Base-by-base conservation (phyloP, 2,113 vertebrate species). In the Gobiocypris rarus region DNA sequence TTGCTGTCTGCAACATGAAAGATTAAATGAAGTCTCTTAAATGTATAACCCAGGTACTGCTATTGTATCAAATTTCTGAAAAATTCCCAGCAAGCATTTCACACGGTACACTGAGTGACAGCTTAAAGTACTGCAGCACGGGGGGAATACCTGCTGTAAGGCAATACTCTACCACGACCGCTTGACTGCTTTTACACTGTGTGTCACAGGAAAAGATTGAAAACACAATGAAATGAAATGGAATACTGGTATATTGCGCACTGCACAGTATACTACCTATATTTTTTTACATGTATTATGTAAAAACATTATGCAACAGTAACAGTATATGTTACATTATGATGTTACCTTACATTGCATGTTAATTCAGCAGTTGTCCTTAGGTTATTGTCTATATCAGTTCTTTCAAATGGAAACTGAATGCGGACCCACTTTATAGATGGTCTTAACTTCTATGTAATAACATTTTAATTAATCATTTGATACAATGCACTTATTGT, bases 121-220 rank as follows among this genome's bases (percentile, higher is more conserved):
- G 56, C 28, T 50, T 22, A 82, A 52, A 54, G 71, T 71, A 24
- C 81, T 22, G 65, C 14, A 24, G 34, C 10, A 65, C 19, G 15
- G 73, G 82, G 84, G 80, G 83, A 76, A 81, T 67, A 84, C 75
- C 43, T 34, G 81, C 48, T 59, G 83, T 67, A 81, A 87, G 82
- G 73, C 52, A 79, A 81, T 77, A 75, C 34, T 41, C 74, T 67
- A 50, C 45, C 24, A 38, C 45, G 34, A 58, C 73, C 59, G 41
- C 61, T 28, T 38, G 70, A 63, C 63, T 67, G 54, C 48, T 81
- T 81, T 69, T 50, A 73, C 56, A 48, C 34, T 65, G 7, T 43
- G 34, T 34, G 17, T 48, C 17, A 48, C 26, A 19, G 5, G 9
- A 45, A 28, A 45, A 31, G 59, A 52, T 50, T 61, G 38, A 41